These are phyloP conservation scores for Spilogale gracilis DNA, from an alignment of 2,113 vertebrate species.

Conservation along the genomic window DNA sequence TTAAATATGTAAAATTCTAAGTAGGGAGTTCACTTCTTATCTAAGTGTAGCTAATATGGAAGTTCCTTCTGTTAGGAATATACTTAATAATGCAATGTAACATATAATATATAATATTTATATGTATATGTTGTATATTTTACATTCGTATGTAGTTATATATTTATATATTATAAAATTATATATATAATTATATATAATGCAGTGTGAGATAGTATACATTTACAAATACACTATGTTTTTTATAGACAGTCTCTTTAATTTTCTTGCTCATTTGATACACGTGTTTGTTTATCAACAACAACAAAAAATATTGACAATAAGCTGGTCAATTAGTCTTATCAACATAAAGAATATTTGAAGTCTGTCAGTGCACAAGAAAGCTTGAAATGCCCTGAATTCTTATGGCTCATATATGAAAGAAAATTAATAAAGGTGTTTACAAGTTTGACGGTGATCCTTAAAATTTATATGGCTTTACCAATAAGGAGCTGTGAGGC, in stretches of 20 bases:
- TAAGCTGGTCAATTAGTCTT: not conserved
- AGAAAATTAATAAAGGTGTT: slow-evolving; percentile 21
- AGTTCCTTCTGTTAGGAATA: slow-evolving; percentile 45
- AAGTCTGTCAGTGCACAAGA: not conserved
- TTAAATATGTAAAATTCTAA: not conserved
- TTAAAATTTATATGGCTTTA: slow-evolving; percentile 5
- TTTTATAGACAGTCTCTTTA: not conserved
- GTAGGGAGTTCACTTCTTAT: not conserved
- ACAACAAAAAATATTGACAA: not conserved
- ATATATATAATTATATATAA: not conserved
- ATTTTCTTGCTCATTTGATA: slow-evolving; percentile 23
- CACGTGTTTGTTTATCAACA: not conserved
- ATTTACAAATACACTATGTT: not conserved
- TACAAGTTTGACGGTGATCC: slow-evolving; percentile 15
- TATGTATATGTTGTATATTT: too few species aligned
- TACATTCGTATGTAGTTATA: not conserved
- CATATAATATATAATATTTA: not conserved
- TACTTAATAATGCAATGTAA: not conserved
- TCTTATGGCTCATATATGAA: slow-evolving; percentile 30
- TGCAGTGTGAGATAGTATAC: not conserved
- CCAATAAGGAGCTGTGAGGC: not conserved
- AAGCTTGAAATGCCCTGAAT: not conserved
- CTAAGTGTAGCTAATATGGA: not conserved
- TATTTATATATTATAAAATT: not conserved
- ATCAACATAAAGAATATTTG: not conserved